A percentile compares a stretch with the other conserved stretches of the same genome.
phyloP scores from a whole-genome alignment of 2,797 vertebrate species.

The Tenualosa ilisha region DNA sequence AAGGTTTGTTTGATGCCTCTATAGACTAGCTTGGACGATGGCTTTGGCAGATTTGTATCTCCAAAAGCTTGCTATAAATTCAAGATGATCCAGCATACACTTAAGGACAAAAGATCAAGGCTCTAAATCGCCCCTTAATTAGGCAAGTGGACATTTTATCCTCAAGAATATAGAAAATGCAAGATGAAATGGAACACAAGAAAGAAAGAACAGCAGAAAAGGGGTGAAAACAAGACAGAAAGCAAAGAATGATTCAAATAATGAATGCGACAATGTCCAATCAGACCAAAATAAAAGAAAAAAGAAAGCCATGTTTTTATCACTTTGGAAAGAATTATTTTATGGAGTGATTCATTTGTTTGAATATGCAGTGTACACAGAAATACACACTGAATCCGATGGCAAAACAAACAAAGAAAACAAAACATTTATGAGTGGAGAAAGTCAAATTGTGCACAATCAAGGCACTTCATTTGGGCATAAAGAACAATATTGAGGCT shows the following conservation, averaged over 20 bases:
- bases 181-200: not conserved
- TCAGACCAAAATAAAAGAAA: constrained; percentile 12
- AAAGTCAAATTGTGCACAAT: constrained; percentile 16
- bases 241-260: not conserved
- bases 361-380: constrained; percentile 6
- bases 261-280: not conserved
- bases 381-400: constrained; percentile 28
- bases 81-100: not conserved
- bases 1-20: not conserved
- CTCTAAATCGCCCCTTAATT: not conserved
- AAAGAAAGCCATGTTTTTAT: constrained; percentile 14
- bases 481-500: constrained; percentile 12
- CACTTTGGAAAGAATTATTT: constrained; percentile 24
- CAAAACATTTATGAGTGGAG: constrained; percentile 18
- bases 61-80: not conserved
- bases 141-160: not conserved
- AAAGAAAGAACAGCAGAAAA: not conserved
- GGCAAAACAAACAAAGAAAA: constrained; percentile 10
- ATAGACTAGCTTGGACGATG: not conserved
- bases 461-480: not conserved
- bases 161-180: not conserved
- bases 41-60: not conserved
- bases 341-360: not conserved
- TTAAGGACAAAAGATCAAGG: not conserved
- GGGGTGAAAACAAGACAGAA: not conserved